These are phyloP conservation scores for Apoda limacodes DNA, from an alignment of 2,888 invertebrate species.

Conservation along the genomic window DNA sequence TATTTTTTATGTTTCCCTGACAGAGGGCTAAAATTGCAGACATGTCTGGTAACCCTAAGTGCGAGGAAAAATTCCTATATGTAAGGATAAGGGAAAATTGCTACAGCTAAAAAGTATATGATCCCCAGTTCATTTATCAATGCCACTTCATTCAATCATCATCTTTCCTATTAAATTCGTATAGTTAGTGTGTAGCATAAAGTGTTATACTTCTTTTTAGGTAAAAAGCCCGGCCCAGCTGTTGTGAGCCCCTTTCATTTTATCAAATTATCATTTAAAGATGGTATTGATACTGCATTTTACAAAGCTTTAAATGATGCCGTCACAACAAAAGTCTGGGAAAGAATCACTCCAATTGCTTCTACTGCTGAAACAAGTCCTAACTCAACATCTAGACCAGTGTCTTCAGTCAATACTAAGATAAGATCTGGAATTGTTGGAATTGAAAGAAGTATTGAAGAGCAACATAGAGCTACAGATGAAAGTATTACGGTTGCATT, in stretches of 20 bases:
- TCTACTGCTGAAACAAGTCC: slow-evolving; percentile 25
- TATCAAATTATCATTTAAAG: slow-evolving; percentile 88
- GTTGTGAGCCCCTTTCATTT: slow-evolving; percentile 77
- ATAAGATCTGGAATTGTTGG: slow-evolving; percentile 92
- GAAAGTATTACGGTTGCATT: slow-evolving; percentile 94
- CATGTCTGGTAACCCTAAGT: too few species aligned
- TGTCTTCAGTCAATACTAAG: slow-evolving; percentile 67
- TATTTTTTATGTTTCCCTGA: too few species aligned
- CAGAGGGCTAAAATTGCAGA: too few species aligned
- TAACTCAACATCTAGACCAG: slow-evolving; percentile 29
- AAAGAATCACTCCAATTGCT: slow-evolving; percentile 41
- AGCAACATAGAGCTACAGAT: slow-evolving; percentile 91
- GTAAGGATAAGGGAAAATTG: too few species aligned
- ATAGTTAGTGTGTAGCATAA: too few species aligned
- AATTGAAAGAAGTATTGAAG: slow-evolving; percentile 92
- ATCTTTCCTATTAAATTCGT: too few species aligned
- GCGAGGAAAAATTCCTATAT: too few species aligned
- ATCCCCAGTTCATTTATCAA: too few species aligned
- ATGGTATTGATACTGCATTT: slow-evolving; percentile 78
- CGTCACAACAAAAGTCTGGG: slow-evolving; percentile 75
- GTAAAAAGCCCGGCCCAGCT: slow-evolving; percentile 81
- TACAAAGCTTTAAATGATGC: slow-evolving; percentile 73
- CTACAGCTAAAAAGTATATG: too few species aligned
- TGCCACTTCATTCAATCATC: too few species aligned
- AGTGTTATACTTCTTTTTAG: too few species aligned